Conservation (phyloP, 1,140 invertebrate species). For the Polypedilum vanderplanki region DNA sequence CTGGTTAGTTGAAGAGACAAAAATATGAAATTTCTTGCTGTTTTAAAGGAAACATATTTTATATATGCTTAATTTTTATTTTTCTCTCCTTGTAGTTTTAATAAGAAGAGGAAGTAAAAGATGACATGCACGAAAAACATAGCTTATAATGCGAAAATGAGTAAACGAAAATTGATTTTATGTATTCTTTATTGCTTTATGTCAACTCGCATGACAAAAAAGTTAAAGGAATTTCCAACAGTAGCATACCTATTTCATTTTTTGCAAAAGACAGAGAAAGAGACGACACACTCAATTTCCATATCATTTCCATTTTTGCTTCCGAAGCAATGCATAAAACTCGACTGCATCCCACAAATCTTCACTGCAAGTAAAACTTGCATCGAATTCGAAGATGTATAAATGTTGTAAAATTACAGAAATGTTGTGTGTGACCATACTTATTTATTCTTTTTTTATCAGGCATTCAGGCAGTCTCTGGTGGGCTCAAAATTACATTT, state of each 20-base stretch:
- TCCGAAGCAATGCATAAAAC: background rate
- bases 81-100: background rate
- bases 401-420: background rate
- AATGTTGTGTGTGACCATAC: conserved; percentile 21
- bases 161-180: background rate
- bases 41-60: too few species aligned
- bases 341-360: background rate
- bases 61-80: too few species aligned
- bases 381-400: background rate
- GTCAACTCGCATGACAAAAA: background rate
- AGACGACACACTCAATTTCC: background rate
- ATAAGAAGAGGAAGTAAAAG: background rate
- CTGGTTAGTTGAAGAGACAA: too few species aligned
- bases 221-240: too few species aligned
- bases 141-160: conserved; percentile 8
- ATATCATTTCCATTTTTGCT: background rate
- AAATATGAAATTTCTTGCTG: too few species aligned
- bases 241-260: too few species aligned
- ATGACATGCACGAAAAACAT: background rate
- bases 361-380: too few species aligned
- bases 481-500: conserved; percentile 27
- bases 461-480: background rate
- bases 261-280: too few species aligned
- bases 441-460: background rate
- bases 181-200: background rate